These are phyloP conservation scores for Ecliptopera silaceata DNA, from an alignment of 2,888 invertebrate genomes.

Conservation along the genomic window DNA sequence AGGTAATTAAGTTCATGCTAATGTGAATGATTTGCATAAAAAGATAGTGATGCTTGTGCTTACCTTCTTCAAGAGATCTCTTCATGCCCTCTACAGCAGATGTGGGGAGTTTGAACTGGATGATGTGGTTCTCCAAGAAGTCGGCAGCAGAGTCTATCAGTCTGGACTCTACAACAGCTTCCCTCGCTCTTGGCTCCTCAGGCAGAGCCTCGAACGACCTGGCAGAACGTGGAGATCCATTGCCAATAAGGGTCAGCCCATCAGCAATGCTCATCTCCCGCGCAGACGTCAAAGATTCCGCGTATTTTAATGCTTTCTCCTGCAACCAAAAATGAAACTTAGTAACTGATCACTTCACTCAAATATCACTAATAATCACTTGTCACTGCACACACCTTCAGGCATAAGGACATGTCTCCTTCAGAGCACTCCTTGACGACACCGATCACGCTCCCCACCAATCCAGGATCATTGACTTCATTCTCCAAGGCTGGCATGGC, in stretches of 20 bases:
- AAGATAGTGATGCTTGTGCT: slow-evolving; percentile 38
- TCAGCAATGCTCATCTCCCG: slow-evolving; percentile 84
- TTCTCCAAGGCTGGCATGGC: slow-evolving; percentile 80
- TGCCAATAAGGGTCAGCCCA: slow-evolving; percentile 81
- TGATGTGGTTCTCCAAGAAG: slow-evolving; percentile 90
- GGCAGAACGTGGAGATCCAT: slow-evolving; percentile 83
- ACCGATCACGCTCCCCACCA: slow-evolving; percentile 79
- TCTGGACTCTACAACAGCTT: slow-evolving; percentile 88
- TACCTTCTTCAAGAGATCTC: slow-evolving; percentile 92
- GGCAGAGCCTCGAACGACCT: slow-evolving; percentile 86
- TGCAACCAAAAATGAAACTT: slow-evolving; percentile 76
- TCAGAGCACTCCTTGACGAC: slow-evolving; percentile 88
- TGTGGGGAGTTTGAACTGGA: slow-evolving; percentile 91
- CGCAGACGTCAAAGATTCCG: slow-evolving; percentile 81
- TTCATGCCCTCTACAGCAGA: slow-evolving; percentile 89
- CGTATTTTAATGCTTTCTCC: slow-evolving; percentile 89
- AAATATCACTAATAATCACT: slow-evolving; percentile 19
- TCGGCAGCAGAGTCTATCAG: slow-evolving; percentile 89
- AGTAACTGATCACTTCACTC: slow-evolving; percentile 43
- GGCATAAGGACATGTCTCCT: slow-evolving; percentile 86
- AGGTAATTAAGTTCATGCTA: too few relatives aligned
- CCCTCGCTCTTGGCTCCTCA: slow-evolving; percentile 87
- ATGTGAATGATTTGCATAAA: too few relatives aligned
- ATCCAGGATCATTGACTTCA: slow-evolving; percentile 74
- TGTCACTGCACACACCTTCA: slow-evolving; percentile 83